Conservation (phyloP, 2,113 vertebrate genomes). For the Poeciliopsis occidentalis region DNA sequence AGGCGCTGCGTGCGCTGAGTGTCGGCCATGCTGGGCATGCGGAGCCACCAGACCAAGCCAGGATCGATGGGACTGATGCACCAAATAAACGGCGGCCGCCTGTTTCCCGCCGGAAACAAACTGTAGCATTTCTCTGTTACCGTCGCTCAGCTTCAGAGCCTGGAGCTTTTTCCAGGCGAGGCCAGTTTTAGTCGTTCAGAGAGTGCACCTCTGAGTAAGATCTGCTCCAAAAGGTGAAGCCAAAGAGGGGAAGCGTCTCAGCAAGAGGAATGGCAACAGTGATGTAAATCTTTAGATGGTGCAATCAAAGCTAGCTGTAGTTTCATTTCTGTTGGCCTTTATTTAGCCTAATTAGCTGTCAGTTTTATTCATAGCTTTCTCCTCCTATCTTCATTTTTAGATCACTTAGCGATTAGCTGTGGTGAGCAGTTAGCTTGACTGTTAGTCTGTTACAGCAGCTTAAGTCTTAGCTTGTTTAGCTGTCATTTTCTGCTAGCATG, state of each 20-base stretch:
- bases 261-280: background rate
- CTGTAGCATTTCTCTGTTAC: slow-evolving; percentile 30
- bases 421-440: too few relatives aligned
- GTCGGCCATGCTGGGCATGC: slow-evolving; percentile 71
- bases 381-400: too few relatives aligned
- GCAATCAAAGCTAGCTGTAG: too few relatives aligned
- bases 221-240: slow-evolving; percentile 27
- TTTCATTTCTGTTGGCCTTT: background rate
- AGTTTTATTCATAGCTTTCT: too few relatives aligned
- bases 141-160: slow-evolving; percentile 20
- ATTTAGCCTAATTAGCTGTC: background rate
- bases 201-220: slow-evolving; percentile 76
- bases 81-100: slow-evolving; percentile 18
- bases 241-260: slow-evolving; percentile 20
- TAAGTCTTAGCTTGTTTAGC: too few relatives aligned
- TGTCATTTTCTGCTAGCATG: too few relatives aligned
- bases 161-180: slow-evolving; percentile 24
- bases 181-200: slow-evolving; percentile 43
- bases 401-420: too few relatives aligned
- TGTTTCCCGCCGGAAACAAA: slow-evolving; percentile 41
- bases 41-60: slow-evolving; percentile 52
- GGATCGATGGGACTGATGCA: slow-evolving; percentile 43
- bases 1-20: slow-evolving; percentile 69
- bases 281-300: slow-evolving; percentile 20
- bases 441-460: too few relatives aligned